A percentile compares a stretch with the other conserved stretches of the same genome.
Evolutionary conservation across 2,888 invertebrate species (phyloP).

Genomic region (Cantharis nigra): DNA sequence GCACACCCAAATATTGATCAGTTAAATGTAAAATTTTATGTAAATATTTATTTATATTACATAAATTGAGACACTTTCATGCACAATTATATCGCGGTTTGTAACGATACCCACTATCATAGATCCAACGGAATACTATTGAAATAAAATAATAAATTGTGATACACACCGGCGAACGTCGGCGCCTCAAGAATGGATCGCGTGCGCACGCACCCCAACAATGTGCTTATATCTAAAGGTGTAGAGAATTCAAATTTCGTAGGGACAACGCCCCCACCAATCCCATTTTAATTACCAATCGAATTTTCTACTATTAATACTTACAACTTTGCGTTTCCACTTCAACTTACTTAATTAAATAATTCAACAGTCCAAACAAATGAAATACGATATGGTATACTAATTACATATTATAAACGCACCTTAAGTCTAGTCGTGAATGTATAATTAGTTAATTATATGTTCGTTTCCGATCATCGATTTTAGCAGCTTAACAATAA

Average conservation of each 20-base stretch:
- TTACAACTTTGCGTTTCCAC: not conserved
- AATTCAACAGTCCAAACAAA: not conserved
- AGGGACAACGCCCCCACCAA: constrained; percentile 12
- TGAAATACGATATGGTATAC: not conserved
- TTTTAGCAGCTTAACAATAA: not conserved
- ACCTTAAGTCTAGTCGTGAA: not conserved
- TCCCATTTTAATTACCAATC: constrained; percentile 1
- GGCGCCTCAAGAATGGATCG: constrained; percentile 29
- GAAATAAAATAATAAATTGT: constrained; percentile 12
- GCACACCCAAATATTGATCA: not conserved
- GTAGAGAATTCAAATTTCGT: not conserved
- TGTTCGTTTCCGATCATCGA: not conserved
- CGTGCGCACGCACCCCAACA: constrained; percentile 28
- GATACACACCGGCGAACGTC: constrained; percentile 2
- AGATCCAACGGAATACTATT: constrained; percentile 6
- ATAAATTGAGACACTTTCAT: not conserved
- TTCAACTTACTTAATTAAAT: too few relatives aligned
- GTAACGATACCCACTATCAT: constrained; percentile 1
- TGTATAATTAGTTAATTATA: not conserved
- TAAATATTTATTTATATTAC: not conserved
- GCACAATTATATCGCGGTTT: not conserved
- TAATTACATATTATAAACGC: not conserved
- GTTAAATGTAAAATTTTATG: not conserved
- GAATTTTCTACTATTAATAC: not conserved
- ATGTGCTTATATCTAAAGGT: constrained; percentile 14